A percentile compares a stretch with the other conserved stretches of the same genome.
Evolutionary conservation across 1,140 invertebrate species (phyloP).

Genomic region (Doryteuthis pealeii): DNA sequence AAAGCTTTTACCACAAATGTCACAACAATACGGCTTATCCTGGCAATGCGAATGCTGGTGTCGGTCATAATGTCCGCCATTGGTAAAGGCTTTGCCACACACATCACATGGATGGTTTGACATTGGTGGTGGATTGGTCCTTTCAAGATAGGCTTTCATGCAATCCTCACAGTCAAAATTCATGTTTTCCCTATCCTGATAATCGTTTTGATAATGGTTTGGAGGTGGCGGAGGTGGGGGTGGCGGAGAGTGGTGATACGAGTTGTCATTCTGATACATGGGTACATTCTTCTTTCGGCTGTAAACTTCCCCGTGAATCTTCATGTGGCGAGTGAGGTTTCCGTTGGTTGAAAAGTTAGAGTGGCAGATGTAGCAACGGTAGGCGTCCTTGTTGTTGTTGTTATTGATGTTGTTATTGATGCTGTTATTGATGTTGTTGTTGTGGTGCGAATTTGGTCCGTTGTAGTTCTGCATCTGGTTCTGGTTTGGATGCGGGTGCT

Average conservation of each 20-base stretch:
- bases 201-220: background rate
- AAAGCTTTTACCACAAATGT: slow-evolving; percentile 74
- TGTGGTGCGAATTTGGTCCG: no score
- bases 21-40: slow-evolving; percentile 50
- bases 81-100: slow-evolving; percentile 82
- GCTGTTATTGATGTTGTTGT: no score
- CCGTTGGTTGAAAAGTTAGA: background rate
- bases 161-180: slow-evolving; percentile 46
- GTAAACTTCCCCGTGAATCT: background rate
- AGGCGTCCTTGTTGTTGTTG: background rate
- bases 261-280: no score
- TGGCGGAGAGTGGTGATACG: no score
- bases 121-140: slow-evolving; percentile 48
- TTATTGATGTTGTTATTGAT: no score
- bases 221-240: no score
- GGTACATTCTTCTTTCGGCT: background rate
- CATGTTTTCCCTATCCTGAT: background rate
- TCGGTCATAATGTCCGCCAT: slow-evolving; percentile 78
- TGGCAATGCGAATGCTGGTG: slow-evolving; percentile 75
- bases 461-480: no score
- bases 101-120: slow-evolving; percentile 77
- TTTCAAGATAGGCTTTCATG: background rate
- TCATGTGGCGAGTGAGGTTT: background rate
- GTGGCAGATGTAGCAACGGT: background rate
- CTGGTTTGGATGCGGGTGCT: no score